Evolutionary conservation across 2,113 vertebrate species (phyloP).

Genomic region (Himantopus leucocephalus): DNA sequence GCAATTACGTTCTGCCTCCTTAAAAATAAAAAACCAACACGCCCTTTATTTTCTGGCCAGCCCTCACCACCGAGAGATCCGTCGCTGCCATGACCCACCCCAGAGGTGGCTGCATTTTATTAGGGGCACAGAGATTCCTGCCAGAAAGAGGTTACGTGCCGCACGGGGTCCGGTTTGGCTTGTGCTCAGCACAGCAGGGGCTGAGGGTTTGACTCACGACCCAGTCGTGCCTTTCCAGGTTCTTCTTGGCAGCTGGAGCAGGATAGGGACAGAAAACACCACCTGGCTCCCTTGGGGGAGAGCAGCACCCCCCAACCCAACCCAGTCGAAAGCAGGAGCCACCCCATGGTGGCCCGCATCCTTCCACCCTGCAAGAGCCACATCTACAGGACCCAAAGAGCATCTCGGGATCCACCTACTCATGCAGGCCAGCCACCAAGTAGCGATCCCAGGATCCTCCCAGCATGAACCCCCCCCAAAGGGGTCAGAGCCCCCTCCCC

Average conservation of each 20-base stretch:
- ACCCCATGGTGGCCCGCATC: fast-evolving
- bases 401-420: background rate
- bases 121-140: background rate
- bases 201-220: background rate
- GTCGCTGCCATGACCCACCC: background rate
- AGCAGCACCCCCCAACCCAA: background rate
- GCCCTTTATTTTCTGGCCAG: background rate
- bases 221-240: background rate
- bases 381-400: background rate
- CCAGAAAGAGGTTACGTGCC: background rate
- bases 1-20: background rate
- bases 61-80: fast-evolving
- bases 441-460: background rate
- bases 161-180: background rate
- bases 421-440: background rate
- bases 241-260: background rate
- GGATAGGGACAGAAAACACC: background rate
- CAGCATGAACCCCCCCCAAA: background rate
- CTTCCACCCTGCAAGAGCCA: background rate
- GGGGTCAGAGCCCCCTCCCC: background rate
- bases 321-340: background rate
- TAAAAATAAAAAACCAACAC: background rate
- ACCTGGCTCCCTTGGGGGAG: background rate
- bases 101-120: background rate
- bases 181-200: background rate